Evolutionary conservation across 2,797 vertebrate species (phyloP).

Genomic region (Buphagus erythrorhynchus): DNA sequence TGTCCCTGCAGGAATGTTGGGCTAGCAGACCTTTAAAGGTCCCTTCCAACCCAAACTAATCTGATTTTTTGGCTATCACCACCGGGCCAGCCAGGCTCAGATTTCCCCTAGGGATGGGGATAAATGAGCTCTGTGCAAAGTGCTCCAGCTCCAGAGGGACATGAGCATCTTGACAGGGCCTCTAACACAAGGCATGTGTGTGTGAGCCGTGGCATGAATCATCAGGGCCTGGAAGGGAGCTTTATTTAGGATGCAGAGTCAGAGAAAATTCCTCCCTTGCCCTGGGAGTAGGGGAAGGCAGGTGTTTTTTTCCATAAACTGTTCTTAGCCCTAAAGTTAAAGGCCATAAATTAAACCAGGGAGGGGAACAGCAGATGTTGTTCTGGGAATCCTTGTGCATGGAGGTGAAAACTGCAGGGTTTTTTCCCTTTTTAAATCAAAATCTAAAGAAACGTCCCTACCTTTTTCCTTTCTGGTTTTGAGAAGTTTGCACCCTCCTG

Average conservation of each 20-base stretch:
- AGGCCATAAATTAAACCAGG: constrained; percentile 35
- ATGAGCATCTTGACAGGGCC: constrained; percentile 34
- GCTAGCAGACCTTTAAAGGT: background rate
- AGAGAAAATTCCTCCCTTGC: constrained; percentile 60
- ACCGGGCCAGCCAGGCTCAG: background rate
- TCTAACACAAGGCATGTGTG: constrained; percentile 69
- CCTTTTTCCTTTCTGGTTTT: background rate
- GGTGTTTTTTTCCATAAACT: constrained; percentile 75
- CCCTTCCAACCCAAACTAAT: background rate
- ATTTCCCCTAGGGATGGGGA: background rate
- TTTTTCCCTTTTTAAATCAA: background rate
- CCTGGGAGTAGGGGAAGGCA: constrained; percentile 57
- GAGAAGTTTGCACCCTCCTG: background rate
- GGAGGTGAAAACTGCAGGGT: constrained; percentile 13
- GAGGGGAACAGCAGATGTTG: constrained; percentile 47
- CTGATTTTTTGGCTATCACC: background rate
- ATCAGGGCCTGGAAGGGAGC: constrained; percentile 11
- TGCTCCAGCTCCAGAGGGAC: background rate
- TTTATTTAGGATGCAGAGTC: constrained; percentile 66
- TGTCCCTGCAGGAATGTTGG: background rate
- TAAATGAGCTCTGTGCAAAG: background rate
- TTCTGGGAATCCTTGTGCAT: background rate
- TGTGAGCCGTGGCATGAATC: constrained; percentile 48
- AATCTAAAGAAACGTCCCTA: rapidly evolving
- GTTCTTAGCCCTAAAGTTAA: constrained; percentile 61